Conservation (phyloP, 2,888 invertebrate species). For the Cheilosia urbana region DNA sequence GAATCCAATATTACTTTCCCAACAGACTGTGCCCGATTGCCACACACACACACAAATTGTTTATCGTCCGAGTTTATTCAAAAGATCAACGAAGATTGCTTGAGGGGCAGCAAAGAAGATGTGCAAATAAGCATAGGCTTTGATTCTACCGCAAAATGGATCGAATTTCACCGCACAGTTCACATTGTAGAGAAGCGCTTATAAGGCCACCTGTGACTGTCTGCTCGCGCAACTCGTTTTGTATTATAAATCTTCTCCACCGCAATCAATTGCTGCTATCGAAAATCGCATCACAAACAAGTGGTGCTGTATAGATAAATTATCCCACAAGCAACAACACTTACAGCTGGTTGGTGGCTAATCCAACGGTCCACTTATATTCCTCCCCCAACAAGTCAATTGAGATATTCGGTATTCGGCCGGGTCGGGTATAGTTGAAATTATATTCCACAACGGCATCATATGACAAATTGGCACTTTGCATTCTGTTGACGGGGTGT, state of each 20-base stretch:
- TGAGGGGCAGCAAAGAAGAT: neutral
- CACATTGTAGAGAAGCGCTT: neutral
- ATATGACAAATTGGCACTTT: slow-evolving; percentile 55
- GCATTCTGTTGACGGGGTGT: neutral
- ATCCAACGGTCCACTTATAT: slow-evolving; percentile 28
- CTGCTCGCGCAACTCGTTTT: slow-evolving; percentile 8
- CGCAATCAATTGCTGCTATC: slow-evolving; percentile 36
- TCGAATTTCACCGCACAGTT: slow-evolving; percentile 8
- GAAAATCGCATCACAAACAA: slow-evolving; percentile 24
- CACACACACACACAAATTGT: neutral
- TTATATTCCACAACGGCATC: slow-evolving; percentile 35
- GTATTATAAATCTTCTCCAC: slow-evolving; percentile 15
- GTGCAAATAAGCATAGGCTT: slow-evolving; percentile 20
- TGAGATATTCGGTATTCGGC: slow-evolving; percentile 23
- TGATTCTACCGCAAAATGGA: slow-evolving; percentile 32
- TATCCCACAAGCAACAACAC: slow-evolving; percentile 26
- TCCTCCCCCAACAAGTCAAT: slow-evolving; percentile 32
- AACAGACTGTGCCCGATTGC: neutral
- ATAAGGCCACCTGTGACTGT: slow-evolving; percentile 12
- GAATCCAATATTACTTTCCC: neutral
- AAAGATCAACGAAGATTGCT: slow-evolving; percentile 14
- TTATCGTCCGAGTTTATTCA: slow-evolving; percentile 4
- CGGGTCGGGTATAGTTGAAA: neutral
- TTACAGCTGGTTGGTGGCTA: slow-evolving; percentile 3
- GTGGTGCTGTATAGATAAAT: slow-evolving; percentile 20